A percentile compares a stretch with the other conserved stretches of the same genome.
These are phyloP conservation scores for Apocrypta bakeri DNA, from an alignment of 1,140 invertebrate species.

Conservation along the genomic window DNA sequence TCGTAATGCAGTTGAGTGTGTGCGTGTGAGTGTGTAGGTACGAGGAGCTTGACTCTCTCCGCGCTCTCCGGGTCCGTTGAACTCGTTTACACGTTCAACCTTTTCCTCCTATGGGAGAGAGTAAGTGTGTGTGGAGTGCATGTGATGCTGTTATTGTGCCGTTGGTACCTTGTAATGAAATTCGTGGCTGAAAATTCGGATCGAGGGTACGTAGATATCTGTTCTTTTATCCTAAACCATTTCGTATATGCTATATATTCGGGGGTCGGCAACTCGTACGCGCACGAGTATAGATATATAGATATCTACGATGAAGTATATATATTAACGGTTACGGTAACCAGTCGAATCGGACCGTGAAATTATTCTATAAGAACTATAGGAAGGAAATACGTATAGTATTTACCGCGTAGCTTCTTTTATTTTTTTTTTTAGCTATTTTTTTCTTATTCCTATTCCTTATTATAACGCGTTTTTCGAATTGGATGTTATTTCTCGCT, in stretches of 20 bases:
- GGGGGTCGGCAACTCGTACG: not conserved
- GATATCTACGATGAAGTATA: no score
- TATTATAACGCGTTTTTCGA: no score
- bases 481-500: no score
- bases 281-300: no score
- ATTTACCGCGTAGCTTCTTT: no score
- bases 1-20: not conserved
- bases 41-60: not conserved
- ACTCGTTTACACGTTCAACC: slow-evolving; percentile 41
- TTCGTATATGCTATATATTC: no score
- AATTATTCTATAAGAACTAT: not conserved
- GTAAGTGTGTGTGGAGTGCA: not conserved
- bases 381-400: not conserved
- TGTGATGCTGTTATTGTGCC: not conserved
- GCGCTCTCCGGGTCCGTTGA: slow-evolving; percentile 38
- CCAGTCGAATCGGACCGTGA: not conserved
- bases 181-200: not conserved
- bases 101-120: slow-evolving; percentile 8
- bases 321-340: not conserved
- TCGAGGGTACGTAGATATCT: no score
- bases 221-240: not conserved
- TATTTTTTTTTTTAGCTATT: not conserved
- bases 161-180: not conserved
- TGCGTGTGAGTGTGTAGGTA: not conserved
- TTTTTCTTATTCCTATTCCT: no score